Percentiles rank a stretch among this genome's conserved stretches.
phyloP scores from a whole-genome alignment of 2,888 invertebrate genomes.

The Lordiphosa fenestrarum region DNA sequence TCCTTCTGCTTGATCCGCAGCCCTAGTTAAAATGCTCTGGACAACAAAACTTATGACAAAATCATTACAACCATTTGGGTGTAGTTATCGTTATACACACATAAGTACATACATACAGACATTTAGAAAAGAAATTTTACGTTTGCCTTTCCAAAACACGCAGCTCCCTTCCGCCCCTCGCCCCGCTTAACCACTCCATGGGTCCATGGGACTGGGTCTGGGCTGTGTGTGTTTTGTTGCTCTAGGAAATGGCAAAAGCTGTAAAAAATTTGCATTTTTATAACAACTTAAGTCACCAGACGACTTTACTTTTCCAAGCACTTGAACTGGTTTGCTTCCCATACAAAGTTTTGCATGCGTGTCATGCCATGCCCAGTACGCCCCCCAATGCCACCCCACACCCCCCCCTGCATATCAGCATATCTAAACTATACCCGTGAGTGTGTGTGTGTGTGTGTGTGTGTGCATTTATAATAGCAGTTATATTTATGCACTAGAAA shows the following conservation, averaged over 20 bases:
- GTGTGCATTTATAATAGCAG: constrained; percentile 43
- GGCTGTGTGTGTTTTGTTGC: constrained; percentile 15
- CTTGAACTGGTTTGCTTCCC: constrained; percentile 46
- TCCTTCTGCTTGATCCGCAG: too few species aligned
- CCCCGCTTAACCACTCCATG: neutral
- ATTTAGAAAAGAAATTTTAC: constrained; percentile 9
- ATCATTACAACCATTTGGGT: constrained; percentile 42
- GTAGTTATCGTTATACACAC: constrained; percentile 34
- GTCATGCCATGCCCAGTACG: constrained; percentile 12
- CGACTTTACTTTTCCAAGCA: constrained; percentile 50
- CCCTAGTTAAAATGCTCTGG: too few species aligned
- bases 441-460: constrained; percentile 15
- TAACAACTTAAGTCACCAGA: constrained; percentile 56
- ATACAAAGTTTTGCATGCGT: constrained; percentile 43
- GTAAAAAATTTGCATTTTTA: constrained; percentile 60
- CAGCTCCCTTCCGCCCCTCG: neutral
- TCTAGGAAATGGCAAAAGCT: constrained; percentile 47
- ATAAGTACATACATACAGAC: constrained; percentile 6
- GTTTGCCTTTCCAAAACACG: neutral
- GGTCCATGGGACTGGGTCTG: neutral
- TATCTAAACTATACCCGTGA: constrained; percentile 22
- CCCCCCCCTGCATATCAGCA: constrained; percentile 29
- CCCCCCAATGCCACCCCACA: neutral
- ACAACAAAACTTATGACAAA: constrained; percentile 32
- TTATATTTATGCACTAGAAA: constrained; percentile 48